Base-by-base conservation (phyloP, 2,113 vertebrate species). In the Meles meles region DNA sequence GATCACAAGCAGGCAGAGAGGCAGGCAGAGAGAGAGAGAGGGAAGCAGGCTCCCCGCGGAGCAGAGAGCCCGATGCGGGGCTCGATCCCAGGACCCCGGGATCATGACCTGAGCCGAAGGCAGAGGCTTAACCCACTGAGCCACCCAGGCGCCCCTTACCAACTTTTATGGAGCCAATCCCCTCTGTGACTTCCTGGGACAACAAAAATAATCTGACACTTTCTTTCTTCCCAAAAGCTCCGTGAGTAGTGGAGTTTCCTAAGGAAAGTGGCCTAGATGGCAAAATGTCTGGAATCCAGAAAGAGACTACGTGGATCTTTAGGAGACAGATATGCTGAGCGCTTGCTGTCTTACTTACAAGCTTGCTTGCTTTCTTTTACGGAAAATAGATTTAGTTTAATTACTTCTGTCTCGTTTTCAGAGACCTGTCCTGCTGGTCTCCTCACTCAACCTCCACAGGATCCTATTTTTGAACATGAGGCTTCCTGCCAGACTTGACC, bases 401-500 rank as follows among this genome's bases (percentile, higher is more conserved):
- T 90, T 79, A 74, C 49, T 95, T 84, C 77, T 44, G 21, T 93
- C 34, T 88, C n/a, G 1, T 93, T 98, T 98, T 93, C 96, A 98
- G 95, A 96, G 72, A 69, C 4, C 31, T 3, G 3, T 61, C 37
- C 25, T 89, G 72, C n/a, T 44, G 13, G 3, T 47, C 37, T 37
- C 61, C 47, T 81, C 61, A 13, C 37, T 20, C 29, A 65, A 18
- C 61, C 39, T 71, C 81, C 63, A 39, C 87, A 90, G 69, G 92
- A 82, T 92, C 47, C 84, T 80, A 17, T 42, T 67, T 81, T 39
- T 65, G 77, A 82, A 71, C 17, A 77, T 13, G 17, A 63, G 61
- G 37, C 21, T 96, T 96, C 96, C 93, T 67, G 81, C 34, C 29
- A 88, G 5, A 88, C 94, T 95, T 95, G 97, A 96, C 59, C 42